Evolutionary conservation across 2,888 invertebrate genomes (phyloP).

Genomic region (Dione vanillae): DNA sequence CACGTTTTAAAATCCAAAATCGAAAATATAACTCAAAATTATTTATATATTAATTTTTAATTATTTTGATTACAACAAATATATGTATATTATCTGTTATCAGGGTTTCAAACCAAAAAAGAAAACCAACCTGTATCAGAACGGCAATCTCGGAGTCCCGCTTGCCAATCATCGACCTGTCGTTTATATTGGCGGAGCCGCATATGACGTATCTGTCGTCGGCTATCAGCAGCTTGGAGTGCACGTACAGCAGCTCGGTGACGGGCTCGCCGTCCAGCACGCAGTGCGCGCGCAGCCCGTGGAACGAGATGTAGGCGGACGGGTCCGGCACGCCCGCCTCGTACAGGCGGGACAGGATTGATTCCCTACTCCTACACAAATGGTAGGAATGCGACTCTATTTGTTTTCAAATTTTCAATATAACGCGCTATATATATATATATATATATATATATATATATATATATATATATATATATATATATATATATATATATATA

Average conservation of each 20-base stretch:
- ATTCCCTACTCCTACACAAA: constrained; percentile 88
- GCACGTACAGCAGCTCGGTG: constrained; percentile 98
- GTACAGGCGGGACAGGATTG: constrained; percentile 90
- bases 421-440: too few relatives aligned
- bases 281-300: constrained; percentile 93
- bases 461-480: too few relatives aligned
- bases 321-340: constrained; percentile 92
- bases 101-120: neutral
- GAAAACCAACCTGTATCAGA: constrained; percentile 87
- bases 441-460: too few relatives aligned
- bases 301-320: constrained; percentile 94
- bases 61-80: too few relatives aligned
- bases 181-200: constrained; percentile 99
- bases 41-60: too few relatives aligned
- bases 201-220: constrained; percentile 97
- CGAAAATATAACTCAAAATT: neutral
- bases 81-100: too few relatives aligned
- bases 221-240: constrained; percentile 97
- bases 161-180: constrained; percentile 96
- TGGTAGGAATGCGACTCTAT: too few relatives aligned
- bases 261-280: constrained; percentile 91
- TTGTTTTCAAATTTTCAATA: too few relatives aligned
- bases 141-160: constrained; percentile 98
- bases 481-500: too few relatives aligned
- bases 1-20: too few relatives aligned